These are phyloP conservation scores for Drosophila neonasuta DNA, from an alignment of 2,888 invertebrate genomes.

Conservation along the genomic window DNA sequence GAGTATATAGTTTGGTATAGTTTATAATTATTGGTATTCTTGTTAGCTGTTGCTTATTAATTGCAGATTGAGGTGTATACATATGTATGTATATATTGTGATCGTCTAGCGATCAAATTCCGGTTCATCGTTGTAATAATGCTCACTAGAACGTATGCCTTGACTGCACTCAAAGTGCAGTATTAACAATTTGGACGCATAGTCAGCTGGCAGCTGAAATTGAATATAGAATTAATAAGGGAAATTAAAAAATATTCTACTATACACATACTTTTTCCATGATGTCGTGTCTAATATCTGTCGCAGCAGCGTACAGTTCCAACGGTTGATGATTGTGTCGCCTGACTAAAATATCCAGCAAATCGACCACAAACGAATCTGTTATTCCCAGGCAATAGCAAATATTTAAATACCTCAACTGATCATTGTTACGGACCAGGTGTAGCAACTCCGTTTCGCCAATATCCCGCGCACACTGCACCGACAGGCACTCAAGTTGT, in stretches of 20 bases:
- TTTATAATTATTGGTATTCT: slow-evolving; percentile 32
- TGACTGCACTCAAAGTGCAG: slow-evolving; percentile 65
- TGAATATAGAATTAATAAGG: background rate
- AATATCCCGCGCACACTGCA: slow-evolving; percentile 62
- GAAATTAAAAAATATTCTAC: no score
- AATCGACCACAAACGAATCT: slow-evolving; percentile 55
- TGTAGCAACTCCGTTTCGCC: slow-evolving; percentile 51
- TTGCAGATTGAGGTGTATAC: slow-evolving; percentile 38
- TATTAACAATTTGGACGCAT: slow-evolving; percentile 53
- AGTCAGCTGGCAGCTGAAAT: slow-evolving; percentile 51
- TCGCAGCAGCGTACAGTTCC: slow-evolving; percentile 62
- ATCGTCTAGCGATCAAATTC: slow-evolving; percentile 61
- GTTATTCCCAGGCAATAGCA: slow-evolving; percentile 64
- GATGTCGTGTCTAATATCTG: slow-evolving; percentile 65
- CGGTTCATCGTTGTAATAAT: slow-evolving; percentile 62
- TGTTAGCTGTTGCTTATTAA: slow-evolving; percentile 23
- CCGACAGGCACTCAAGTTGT: slow-evolving; percentile 58
- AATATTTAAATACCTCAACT: slow-evolving; percentile 58
- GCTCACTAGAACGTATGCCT: slow-evolving; percentile 53
- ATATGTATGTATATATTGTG: background rate
- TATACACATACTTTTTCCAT: slow-evolving; percentile 55
- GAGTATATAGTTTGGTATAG: slow-evolving; percentile 44
- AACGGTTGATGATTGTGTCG: slow-evolving; percentile 45
- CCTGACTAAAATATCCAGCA: slow-evolving; percentile 40
- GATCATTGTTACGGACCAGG: slow-evolving; percentile 54